phyloP scores from a whole-genome alignment of 2,797 vertebrate species.

The Sphenopsis melanotis region DNA sequence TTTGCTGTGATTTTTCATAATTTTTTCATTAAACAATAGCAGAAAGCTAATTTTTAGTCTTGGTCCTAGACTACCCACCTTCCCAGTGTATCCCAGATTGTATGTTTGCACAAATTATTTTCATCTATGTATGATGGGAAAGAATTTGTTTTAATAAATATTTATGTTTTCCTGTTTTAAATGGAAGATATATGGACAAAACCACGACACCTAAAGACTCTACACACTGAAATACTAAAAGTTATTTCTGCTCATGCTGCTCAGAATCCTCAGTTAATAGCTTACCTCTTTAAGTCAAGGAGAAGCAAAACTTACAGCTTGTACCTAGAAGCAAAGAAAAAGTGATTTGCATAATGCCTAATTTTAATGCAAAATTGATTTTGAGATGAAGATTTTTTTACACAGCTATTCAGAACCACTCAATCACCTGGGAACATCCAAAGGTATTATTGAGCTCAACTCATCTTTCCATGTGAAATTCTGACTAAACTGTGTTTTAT shows the following conservation, averaged over 20 bases:
- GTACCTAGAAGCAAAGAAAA: not conserved
- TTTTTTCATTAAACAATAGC: not conserved
- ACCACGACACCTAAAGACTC: rapidly evolving
- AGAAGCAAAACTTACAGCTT: not conserved
- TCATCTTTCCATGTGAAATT: not conserved
- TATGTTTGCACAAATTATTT: not conserved
- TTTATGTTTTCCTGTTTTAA: not conserved
- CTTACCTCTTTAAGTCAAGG: not conserved
- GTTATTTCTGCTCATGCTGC: not conserved
- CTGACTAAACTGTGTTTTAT: not conserved
- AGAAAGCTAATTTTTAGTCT: not conserved
- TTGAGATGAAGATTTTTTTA: not conserved
- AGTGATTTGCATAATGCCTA: not conserved
- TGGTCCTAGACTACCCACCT: not conserved
- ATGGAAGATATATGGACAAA: not conserved
- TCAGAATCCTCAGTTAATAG: not conserved
- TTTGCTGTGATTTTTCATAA: not conserved
- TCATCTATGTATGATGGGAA: not conserved
- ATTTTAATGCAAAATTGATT: not conserved
- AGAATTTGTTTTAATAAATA: not conserved
- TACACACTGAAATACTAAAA: not conserved
- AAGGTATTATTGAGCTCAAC: not conserved
- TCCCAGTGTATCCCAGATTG: not conserved
- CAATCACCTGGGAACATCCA: not conserved
- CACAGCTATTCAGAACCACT: not conserved